Conservation (phyloP, 2,888 invertebrate species). For the Penaeus monodon region DNA sequence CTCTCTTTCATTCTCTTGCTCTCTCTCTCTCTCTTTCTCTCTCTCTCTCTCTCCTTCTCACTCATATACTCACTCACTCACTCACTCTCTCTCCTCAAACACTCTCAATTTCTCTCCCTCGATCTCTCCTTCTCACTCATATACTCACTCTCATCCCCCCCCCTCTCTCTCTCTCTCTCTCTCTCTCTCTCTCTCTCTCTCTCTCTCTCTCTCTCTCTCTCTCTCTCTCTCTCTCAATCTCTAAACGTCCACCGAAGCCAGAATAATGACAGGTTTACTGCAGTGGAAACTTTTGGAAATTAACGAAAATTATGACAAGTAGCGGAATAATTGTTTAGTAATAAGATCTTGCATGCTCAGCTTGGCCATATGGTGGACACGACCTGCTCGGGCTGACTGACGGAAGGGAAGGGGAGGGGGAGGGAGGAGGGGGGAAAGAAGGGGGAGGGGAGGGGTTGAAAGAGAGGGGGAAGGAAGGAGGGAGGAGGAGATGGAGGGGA, state of each 20-base stretch:
- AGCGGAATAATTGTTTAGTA: conserved; percentile 21
- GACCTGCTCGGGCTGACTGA: background rate
- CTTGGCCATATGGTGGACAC: conserved; percentile 10
- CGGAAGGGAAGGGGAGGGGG: background rate
- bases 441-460: background rate
- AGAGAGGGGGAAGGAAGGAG: background rate
- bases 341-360: conserved; percentile 14
- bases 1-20: no score
- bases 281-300: conserved; percentile 21
- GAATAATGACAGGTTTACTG: conserved; percentile 16
- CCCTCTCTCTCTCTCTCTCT: conserved; percentile 1
- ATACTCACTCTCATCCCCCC: background rate
- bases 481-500: no score
- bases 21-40: no score
- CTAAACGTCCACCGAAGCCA: background rate
- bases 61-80: no score
- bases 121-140: no score
- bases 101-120: no score
- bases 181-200: conserved; percentile 17
- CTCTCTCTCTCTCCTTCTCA: no score
- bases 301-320: conserved; percentile 21
- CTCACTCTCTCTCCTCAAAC: no score
- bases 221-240: background rate
- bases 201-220: background rate
- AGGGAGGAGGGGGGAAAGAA: background rate